phyloP scores from a whole-genome alignment of 2,113 vertebrate genomes.

The Ploceus nigricollis region DNA sequence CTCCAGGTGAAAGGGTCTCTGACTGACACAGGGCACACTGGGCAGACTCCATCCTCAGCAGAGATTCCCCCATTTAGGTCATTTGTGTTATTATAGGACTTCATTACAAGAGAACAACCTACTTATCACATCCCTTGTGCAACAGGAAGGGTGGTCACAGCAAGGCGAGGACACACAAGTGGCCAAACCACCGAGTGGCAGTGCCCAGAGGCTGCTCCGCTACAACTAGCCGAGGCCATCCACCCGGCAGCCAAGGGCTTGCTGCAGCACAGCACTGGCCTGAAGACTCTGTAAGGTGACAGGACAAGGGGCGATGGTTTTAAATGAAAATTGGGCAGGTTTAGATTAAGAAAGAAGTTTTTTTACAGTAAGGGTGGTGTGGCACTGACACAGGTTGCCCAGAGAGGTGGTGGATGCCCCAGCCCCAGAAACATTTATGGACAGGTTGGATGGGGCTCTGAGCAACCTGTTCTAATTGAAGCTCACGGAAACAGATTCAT shows the following conservation, averaged over 20 bases:
- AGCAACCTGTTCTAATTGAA: neutral
- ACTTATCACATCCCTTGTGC: fast-evolving
- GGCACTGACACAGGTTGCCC: fast-evolving
- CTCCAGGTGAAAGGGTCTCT: neutral
- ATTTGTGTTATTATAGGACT: fast-evolving
- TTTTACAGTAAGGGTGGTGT: fast-evolving
- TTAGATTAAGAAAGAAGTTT: neutral
- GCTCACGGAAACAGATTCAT: fast-evolving
- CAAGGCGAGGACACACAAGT: fast-evolving
- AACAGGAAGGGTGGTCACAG: neutral
- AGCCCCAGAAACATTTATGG: fast-evolving
- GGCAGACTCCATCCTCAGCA: neutral
- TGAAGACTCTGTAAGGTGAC: neutral
- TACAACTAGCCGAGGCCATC: too few species aligned
- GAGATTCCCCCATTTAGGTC: neutral
- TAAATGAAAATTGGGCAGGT: fast-evolving
- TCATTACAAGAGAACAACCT: neutral
- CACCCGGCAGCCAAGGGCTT: neutral
- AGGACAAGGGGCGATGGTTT: fast-evolving
- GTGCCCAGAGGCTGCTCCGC: neutral
- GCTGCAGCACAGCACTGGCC: fast-evolving
- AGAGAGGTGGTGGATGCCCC: fast-evolving
- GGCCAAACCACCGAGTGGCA: neutral
- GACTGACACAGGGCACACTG: fast-evolving
- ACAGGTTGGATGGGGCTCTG: fast-evolving